phyloP scores from a whole-genome alignment of 2,797 vertebrate species.

The Steatocranus sp. region DNA sequence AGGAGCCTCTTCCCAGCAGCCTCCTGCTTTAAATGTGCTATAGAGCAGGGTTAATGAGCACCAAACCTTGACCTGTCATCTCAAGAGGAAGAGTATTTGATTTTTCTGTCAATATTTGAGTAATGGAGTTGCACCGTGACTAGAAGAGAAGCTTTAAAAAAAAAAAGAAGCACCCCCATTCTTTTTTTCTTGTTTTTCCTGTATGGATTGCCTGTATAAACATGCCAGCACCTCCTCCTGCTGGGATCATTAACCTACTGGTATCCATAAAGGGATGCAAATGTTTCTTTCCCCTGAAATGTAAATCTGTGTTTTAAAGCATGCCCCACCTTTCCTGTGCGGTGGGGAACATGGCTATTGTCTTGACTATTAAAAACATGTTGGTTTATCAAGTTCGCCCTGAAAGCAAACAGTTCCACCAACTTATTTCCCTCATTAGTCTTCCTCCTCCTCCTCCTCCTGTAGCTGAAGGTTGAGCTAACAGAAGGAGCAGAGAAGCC shows the following conservation, averaged over 20 bases:
- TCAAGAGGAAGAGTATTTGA: background rate
- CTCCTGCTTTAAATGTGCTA: background rate
- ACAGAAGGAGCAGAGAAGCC: background rate
- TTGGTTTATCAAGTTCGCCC: background rate
- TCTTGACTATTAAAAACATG: background rate
- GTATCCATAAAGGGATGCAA: background rate
- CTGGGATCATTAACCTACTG: background rate
- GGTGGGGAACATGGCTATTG: background rate
- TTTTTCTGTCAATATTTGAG: background rate
- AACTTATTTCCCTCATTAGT: background rate
- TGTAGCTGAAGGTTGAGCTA: background rate
- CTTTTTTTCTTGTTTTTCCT: background rate
- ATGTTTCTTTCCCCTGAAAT: background rate
- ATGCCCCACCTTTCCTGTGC: background rate
- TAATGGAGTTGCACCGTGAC: background rate
- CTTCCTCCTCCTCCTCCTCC: background rate
- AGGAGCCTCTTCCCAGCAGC: background rate
- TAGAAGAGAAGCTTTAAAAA: background rate
- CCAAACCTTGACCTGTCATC: background rate
- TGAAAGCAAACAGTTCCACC: background rate
- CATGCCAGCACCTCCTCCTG: background rate
- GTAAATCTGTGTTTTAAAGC: background rate
- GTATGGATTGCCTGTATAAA: conserved; percentile 7
- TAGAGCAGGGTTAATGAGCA: background rate
- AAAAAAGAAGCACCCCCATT: background rate